Conservation (phyloP, 2,797 vertebrate species). For the Hydrolagus colliei region DNA sequence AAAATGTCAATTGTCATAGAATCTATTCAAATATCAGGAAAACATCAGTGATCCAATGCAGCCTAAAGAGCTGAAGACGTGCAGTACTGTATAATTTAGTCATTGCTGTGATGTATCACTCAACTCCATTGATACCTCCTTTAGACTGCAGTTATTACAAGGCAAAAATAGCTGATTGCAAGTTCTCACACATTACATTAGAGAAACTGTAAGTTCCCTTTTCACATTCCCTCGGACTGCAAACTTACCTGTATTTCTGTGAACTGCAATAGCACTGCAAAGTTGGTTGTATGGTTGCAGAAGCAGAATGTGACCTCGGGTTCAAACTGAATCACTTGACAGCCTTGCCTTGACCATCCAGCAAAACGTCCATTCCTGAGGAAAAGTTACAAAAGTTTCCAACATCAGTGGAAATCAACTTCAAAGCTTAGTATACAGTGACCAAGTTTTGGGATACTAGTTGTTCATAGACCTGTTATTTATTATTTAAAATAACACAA, state of each 20-base stretch:
- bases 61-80: neutral
- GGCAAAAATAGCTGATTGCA: too few relatives aligned
- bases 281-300: constrained; percentile 73
- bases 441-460: neutral
- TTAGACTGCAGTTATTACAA: neutral
- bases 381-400: constrained; percentile 2
- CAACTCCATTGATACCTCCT: neutral
- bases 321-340: constrained; percentile 46
- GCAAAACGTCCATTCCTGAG: constrained; percentile 44
- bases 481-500: too few relatives aligned
- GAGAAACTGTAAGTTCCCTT: neutral
- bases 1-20: neutral
- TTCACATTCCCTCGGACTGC: neutral
- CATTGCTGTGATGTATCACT: neutral
- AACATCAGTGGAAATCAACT: constrained; percentile 6
- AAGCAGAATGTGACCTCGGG: constrained; percentile 55
- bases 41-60: neutral
- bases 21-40: neutral
- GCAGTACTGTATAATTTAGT: neutral
- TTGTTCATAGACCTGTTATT: too few relatives aligned
- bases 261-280: constrained; percentile 69
- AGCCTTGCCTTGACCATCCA: constrained; percentile 63
- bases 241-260: constrained; percentile 52
- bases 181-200: constrained; percentile 14
- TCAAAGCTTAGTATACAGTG: neutral